phyloP scores from a whole-genome alignment of 2,888 invertebrate species.

The Melolontha melolontha region DNA sequence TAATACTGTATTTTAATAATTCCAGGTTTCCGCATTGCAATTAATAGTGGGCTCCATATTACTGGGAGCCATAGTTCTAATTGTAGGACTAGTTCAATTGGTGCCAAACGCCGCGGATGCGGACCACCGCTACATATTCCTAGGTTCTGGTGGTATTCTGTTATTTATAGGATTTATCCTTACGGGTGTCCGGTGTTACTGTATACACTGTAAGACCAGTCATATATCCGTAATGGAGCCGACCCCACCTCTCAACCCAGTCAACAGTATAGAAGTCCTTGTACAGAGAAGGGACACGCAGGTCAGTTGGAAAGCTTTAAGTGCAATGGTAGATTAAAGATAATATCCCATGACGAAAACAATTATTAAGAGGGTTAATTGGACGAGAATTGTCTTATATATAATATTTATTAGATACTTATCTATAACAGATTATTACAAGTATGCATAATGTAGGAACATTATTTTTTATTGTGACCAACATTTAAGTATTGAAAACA shows the following conservation, averaged over 20 bases:
- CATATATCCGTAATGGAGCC: slow-evolving; percentile 64
- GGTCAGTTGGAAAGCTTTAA: slow-evolving; percentile 51
- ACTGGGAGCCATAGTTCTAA: slow-evolving; percentile 79
- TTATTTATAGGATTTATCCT: slow-evolving; percentile 74
- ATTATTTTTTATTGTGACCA: too few relatives aligned
- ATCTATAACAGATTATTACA: too few relatives aligned
- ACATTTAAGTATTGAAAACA: too few relatives aligned
- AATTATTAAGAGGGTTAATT: neutral
- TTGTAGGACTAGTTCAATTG: slow-evolving; percentile 81
- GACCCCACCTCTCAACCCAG: slow-evolving; percentile 64
- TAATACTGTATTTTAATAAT: slow-evolving; percentile 42
- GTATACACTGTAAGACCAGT: slow-evolving; percentile 71
- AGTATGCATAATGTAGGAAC: too few relatives aligned
- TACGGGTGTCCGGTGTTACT: slow-evolving; percentile 75
- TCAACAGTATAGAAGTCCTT: slow-evolving; percentile 69
- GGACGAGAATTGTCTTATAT: too few relatives aligned
- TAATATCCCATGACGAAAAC: neutral
- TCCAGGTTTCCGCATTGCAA: slow-evolving; percentile 78
- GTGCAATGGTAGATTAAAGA: neutral
- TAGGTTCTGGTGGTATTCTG: slow-evolving; percentile 75
- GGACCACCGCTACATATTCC: slow-evolving; percentile 78
- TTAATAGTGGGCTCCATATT: slow-evolving; percentile 80
- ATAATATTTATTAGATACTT: too few relatives aligned
- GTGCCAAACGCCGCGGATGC: slow-evolving; percentile 83
- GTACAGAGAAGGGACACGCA: slow-evolving; percentile 63